phyloP scores from a whole-genome alignment of 2,113 vertebrate species.

The Oncorhynchus kisutch region DNA sequence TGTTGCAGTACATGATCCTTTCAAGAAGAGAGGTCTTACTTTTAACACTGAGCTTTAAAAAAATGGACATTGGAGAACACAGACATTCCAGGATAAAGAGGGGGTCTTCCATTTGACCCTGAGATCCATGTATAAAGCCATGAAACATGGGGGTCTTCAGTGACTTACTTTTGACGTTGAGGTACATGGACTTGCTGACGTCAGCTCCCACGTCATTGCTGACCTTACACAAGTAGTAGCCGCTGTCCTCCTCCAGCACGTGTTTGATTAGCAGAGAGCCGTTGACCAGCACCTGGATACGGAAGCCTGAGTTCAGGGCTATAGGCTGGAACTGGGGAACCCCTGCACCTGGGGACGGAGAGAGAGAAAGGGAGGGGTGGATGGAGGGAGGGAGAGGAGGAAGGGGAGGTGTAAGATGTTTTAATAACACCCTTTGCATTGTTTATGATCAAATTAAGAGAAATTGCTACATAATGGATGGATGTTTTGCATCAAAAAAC shows the following conservation, averaged over 20 bases:
- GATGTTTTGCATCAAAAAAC: too few relatives aligned
- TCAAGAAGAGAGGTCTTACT: too few relatives aligned
- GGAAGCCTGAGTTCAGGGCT: slow-evolving; percentile 85
- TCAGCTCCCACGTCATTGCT: slow-evolving; percentile 99
- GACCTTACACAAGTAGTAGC: slow-evolving; percentile 98
- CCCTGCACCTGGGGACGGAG: slow-evolving; percentile 79
- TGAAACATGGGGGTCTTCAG: neutral
- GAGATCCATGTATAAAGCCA: neutral
- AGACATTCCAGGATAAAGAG: too few relatives aligned
- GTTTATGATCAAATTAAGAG: too few relatives aligned
- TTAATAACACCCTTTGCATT: neutral
- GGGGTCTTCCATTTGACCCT: too few relatives aligned
- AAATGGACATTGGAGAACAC: too few relatives aligned
- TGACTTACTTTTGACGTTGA: slow-evolving; percentile 98
- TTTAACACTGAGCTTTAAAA: too few relatives aligned
- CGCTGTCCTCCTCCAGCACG: slow-evolving; percentile 95
- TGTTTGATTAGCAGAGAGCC: slow-evolving; percentile 96
- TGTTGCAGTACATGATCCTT: too few relatives aligned
- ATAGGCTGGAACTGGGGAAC: slow-evolving; percentile 97
- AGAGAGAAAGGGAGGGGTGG: too few relatives aligned
- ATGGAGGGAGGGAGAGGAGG: too few relatives aligned
- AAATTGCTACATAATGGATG: too few relatives aligned
- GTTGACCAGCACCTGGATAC: slow-evolving; percentile 91
- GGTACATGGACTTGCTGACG: slow-evolving; percentile 99
- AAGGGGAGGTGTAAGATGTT: neutral